Percentiles rank a stretch among this genome's conserved stretches.
Conservation (phyloP, 2,888 invertebrate species). For the Halictus ligatus region DNA sequence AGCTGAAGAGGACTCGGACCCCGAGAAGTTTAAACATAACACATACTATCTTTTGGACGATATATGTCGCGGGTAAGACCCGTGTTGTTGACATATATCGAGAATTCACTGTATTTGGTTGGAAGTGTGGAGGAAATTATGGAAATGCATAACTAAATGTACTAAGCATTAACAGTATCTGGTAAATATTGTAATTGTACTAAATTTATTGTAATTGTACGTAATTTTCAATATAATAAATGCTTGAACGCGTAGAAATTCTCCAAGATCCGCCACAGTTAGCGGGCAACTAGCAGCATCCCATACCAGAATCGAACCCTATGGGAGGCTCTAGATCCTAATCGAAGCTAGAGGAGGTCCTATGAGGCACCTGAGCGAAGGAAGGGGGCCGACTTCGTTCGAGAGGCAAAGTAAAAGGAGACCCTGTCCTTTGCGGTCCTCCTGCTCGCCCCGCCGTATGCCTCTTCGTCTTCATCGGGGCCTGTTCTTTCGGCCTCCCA, state of each 20-base stretch:
- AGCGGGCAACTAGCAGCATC: background rate
- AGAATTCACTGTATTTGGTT: too few relatives aligned
- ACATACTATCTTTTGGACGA: too few relatives aligned
- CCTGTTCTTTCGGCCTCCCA: slow-evolving; percentile 42
- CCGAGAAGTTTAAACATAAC: too few relatives aligned
- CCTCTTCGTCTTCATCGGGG: slow-evolving; percentile 32
- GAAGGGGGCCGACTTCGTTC: slow-evolving; percentile 43
- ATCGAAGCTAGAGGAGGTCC: background rate
- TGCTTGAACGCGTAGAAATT: background rate
- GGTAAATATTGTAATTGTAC: too few relatives aligned
- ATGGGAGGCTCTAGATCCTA: background rate
- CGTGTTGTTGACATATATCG: too few relatives aligned
- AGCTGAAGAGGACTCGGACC: too few relatives aligned
- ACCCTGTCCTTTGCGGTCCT: slow-evolving; percentile 55
- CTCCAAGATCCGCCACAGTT: background rate
- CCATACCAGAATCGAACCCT: background rate
- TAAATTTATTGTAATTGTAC: too few relatives aligned
- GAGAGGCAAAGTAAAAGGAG: slow-evolving; percentile 64
- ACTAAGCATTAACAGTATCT: too few relatives aligned
- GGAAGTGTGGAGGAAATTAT: too few relatives aligned
- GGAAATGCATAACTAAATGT: too few relatives aligned
- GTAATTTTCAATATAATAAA: too few relatives aligned
- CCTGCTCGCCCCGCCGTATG: slow-evolving; percentile 40
- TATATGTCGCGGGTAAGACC: too few relatives aligned
- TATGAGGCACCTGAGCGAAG: background rate